Evolutionary conservation across 1,140 invertebrate species (phyloP).

Genomic region (Drosophila sucinea): DNA sequence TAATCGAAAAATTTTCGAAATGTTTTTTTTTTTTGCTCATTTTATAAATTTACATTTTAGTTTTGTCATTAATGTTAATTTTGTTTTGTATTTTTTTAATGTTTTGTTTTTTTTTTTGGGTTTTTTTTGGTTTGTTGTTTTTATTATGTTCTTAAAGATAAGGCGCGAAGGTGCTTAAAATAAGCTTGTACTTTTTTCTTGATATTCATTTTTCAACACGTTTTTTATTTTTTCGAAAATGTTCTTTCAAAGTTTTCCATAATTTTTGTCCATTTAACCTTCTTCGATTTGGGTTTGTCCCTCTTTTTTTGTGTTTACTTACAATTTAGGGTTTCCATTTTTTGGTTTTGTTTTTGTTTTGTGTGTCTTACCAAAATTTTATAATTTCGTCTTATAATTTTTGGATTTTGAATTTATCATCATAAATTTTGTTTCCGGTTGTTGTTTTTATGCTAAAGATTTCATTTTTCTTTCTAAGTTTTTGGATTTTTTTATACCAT

Average conservation of each 20-base stretch:
- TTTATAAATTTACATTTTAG: constrained; percentile 55
- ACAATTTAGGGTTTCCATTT: constrained; percentile 56
- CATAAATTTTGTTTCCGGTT: constrained; percentile 13
- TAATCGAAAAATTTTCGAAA: constrained; percentile 43
- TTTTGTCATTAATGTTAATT: constrained; percentile 70
- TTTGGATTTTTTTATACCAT: constrained; percentile 50
- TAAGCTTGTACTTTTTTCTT: constrained; percentile 89
- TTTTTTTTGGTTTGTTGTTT: constrained; percentile 68
- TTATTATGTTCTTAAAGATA: constrained; percentile 86
- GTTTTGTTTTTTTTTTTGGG: constrained; percentile 72
- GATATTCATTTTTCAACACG: constrained; percentile 84
- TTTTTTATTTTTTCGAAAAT: constrained; percentile 60
- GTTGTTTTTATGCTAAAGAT: constrained; percentile 21
- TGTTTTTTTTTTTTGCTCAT: constrained; percentile 31
- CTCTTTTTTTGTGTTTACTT: constrained; percentile 46
- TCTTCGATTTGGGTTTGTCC: constrained; percentile 32
- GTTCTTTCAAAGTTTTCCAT: constrained; percentile 65
- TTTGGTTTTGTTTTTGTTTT: constrained; percentile 72
- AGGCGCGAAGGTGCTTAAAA: constrained; percentile 89
- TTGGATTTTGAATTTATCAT: constrained; percentile 72
- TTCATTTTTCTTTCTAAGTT: neutral
- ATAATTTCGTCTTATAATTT: constrained; percentile 76
- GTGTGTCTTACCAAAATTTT: constrained; percentile 69
- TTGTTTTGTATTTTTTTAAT: constrained; percentile 68
- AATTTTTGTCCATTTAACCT: constrained; percentile 45